Conservation (phyloP, 2,113 vertebrate species). For the Regulus satrapa region DNA sequence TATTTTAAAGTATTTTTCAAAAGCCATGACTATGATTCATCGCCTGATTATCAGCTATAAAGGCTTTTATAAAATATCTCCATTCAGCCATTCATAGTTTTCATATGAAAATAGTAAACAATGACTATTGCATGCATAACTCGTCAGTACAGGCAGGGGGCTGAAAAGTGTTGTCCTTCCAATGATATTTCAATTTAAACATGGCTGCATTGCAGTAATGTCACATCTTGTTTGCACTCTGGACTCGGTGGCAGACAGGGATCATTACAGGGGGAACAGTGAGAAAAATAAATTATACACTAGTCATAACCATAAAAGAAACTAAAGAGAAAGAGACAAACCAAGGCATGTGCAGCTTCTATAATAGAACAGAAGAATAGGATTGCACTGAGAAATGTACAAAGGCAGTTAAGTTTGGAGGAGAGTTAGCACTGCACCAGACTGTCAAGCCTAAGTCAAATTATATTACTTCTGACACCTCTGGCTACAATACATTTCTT, state of each 20-base stretch:
- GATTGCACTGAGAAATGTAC: conserved; percentile 8
- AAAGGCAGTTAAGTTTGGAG: conserved; percentile 38
- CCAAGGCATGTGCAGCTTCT: not conserved
- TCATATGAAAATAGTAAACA: not conserved
- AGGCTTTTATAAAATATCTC: conserved; percentile 21
- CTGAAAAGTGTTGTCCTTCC: not conserved
- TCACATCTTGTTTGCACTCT: conserved; percentile 44
- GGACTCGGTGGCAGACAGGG: conserved; percentile 49
- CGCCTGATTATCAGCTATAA: not conserved
- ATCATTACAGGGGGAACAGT: conserved; percentile 7
- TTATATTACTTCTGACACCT: not conserved
- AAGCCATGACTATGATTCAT: not conserved
- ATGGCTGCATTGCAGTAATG: not conserved
- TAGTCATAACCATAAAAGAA: conserved; percentile 37
- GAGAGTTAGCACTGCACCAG: not conserved
- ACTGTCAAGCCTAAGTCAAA: not conserved
- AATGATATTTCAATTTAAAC: conserved; percentile 60
- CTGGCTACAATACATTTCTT: not conserved
- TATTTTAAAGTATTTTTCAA: not conserved
- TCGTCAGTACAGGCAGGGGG: not conserved
- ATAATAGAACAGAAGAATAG: conserved; percentile 32
- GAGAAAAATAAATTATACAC: conserved; percentile 50
- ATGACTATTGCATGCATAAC: not conserved
- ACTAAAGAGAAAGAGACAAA: conserved; percentile 11
- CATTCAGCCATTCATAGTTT: not conserved